Percentiles rank a stretch among this genome's conserved stretches.
Conservation (phyloP, 2,888 invertebrate genomes). For the Portevinia maculata region DNA sequence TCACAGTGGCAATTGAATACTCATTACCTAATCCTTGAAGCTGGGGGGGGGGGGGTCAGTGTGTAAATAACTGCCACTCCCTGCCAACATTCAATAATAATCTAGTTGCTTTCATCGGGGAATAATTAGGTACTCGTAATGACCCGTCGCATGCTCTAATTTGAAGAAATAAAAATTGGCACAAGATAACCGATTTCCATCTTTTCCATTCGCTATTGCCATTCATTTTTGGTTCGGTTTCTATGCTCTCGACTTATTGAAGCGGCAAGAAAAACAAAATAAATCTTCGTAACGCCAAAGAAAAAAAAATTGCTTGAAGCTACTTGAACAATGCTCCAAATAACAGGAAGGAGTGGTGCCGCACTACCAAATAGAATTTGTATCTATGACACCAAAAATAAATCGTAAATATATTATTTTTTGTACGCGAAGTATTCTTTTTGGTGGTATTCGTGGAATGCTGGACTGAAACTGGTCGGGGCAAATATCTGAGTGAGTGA, state of each 20-base stretch:
- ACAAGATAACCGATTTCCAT: conserved; percentile 40
- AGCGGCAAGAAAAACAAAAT: conserved; percentile 41
- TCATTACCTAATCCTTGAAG: conserved; percentile 12
- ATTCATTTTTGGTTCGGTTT: conserved; percentile 12
- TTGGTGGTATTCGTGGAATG: not conserved
- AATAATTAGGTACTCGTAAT: conserved; percentile 63
- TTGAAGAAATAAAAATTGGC: conserved; percentile 48
- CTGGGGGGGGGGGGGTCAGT: conserved; percentile 25
- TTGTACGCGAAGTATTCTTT: not conserved
- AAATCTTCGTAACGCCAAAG: conserved; percentile 51
- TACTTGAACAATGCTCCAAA: conserved; percentile 8
- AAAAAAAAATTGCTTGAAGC: not conserved
- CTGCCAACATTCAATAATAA: not conserved
- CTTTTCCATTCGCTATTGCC: not conserved
- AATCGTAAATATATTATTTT: conserved; percentile 10
- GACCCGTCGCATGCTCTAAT: conserved; percentile 43
- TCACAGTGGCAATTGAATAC: not conserved
- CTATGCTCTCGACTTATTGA: conserved; percentile 32
- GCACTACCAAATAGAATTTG: not conserved
- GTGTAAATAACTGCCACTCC: conserved; percentile 31
- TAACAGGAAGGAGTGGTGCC: conserved; percentile 28
- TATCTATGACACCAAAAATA: conserved; percentile 23
- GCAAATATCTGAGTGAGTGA: conserved; percentile 32
- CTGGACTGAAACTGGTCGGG: not conserved
- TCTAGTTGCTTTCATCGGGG: not conserved